Percentiles rank a stretch among this genome's conserved stretches.
phyloP scores from a whole-genome alignment of 2,797 vertebrate species.

The Phalanger gymnotis region DNA sequence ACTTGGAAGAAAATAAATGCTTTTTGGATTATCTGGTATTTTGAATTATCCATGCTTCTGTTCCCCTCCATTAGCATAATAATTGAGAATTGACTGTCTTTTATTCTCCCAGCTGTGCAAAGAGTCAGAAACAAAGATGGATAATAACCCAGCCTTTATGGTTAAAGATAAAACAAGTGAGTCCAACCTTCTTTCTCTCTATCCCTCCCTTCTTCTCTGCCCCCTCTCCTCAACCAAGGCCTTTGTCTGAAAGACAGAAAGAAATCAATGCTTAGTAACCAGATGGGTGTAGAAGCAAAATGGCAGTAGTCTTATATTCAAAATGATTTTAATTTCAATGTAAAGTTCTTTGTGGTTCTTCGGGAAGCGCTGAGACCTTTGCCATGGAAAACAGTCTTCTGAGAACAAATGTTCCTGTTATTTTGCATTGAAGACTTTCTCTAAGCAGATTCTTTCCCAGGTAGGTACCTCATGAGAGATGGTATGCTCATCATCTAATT shows the following conservation, averaged over 20 bases:
- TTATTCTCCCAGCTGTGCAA: neutral
- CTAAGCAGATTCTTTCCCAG: constrained; percentile 43
- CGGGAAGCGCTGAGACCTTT: neutral
- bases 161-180: neutral
- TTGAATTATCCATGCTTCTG: neutral
- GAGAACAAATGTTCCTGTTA: constrained; percentile 51
- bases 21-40: fast-evolving
- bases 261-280: neutral
- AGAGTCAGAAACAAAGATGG: neutral
- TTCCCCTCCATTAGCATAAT: fast-evolving
- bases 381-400: constrained; percentile 52
- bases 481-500: constrained; percentile 76
- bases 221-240: neutral
- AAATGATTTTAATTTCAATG: constrained; percentile 28
- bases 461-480: constrained; percentile 54
- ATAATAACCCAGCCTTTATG: neutral
- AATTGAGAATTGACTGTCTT: neutral
- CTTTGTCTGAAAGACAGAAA: neutral
- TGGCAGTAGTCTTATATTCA: neutral
- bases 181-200: neutral
- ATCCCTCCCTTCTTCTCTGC: neutral
- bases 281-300: neutral
- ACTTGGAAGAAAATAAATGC: fast-evolving
- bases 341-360: neutral
- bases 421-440: constrained; percentile 31